These are phyloP conservation scores for Cyanistes caeruleus DNA, from an alignment of 2,113 vertebrate species.

Conservation along the genomic window DNA sequence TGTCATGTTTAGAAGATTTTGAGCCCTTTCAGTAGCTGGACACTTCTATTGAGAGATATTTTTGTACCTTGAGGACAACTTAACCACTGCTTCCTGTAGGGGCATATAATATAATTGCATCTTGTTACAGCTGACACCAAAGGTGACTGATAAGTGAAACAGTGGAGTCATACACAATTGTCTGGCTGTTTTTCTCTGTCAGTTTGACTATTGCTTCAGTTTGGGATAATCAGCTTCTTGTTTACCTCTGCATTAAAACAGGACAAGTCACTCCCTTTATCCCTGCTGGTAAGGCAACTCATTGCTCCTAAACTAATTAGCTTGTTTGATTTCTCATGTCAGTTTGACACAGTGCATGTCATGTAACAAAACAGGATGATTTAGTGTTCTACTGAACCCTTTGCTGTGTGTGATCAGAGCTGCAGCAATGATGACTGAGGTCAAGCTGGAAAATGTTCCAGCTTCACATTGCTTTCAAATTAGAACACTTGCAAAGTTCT, in stretches of 20 bases:
- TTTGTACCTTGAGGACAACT: neutral
- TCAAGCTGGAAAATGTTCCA: constrained; percentile 41
- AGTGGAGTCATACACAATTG: neutral
- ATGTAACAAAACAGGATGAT: constrained; percentile 10
- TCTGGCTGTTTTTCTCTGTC: neutral
- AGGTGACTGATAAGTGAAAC: neutral
- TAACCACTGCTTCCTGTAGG: neutral
- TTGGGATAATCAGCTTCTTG: neutral
- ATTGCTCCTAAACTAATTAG: neutral
- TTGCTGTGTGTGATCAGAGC: neutral
- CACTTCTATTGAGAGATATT: neutral
- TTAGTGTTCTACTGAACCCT: constrained; percentile 14
- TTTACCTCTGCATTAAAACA: neutral
- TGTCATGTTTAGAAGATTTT: neutral
- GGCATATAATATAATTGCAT: neutral
- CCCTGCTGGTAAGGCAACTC: neutral
- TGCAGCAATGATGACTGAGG: constrained; percentile 22
- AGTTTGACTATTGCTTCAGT: neutral
- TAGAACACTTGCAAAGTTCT: constrained; percentile 28
- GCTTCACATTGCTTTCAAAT: constrained; percentile 38
- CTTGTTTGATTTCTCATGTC: neutral
- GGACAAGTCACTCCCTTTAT: neutral
- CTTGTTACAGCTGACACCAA: neutral
- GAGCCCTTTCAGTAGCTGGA: neutral
- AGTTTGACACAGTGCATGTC: neutral